These are phyloP conservation scores for Penelope pileata DNA, from an alignment of 2,113 vertebrate species.

Conservation along the genomic window DNA sequence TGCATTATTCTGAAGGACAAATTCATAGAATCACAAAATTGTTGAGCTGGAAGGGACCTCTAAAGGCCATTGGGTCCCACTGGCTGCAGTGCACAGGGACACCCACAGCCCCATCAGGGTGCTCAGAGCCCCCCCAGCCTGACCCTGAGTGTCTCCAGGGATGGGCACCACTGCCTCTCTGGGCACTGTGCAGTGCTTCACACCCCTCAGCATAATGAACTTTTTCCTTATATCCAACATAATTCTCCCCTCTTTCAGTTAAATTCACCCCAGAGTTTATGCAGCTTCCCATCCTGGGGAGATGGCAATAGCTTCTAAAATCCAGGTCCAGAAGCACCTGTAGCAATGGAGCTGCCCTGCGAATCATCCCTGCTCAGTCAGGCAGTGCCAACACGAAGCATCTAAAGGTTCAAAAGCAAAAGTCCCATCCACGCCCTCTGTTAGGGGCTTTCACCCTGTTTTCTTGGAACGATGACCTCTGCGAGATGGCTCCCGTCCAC, in stretches of 20 bases:
- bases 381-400: accelerated
- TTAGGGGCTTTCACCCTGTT: neutral
- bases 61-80: too few species aligned
- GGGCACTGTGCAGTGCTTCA: too few species aligned
- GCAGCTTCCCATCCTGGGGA: neutral
- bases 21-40: neutral
- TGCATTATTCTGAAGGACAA: accelerated
- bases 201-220: too few species aligned
- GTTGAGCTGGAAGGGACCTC: too few species aligned
- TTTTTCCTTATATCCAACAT: too few species aligned
- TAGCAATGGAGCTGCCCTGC: accelerated
- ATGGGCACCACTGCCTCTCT: too few species aligned
- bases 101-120: too few species aligned
- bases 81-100: too few species aligned
- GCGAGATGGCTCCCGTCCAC: neutral
- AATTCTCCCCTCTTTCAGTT: neutral
- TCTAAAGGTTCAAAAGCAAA: conserved; percentile 33
- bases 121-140: too few species aligned
- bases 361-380: neutral
- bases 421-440: neutral
- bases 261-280: neutral
- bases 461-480: neutral
- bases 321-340: neutral
- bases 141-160: too few species aligned
- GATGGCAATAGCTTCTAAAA: neutral